Conservation (phyloP, 2,113 vertebrate species). For the Thalassarche chlororhynchos region DNA sequence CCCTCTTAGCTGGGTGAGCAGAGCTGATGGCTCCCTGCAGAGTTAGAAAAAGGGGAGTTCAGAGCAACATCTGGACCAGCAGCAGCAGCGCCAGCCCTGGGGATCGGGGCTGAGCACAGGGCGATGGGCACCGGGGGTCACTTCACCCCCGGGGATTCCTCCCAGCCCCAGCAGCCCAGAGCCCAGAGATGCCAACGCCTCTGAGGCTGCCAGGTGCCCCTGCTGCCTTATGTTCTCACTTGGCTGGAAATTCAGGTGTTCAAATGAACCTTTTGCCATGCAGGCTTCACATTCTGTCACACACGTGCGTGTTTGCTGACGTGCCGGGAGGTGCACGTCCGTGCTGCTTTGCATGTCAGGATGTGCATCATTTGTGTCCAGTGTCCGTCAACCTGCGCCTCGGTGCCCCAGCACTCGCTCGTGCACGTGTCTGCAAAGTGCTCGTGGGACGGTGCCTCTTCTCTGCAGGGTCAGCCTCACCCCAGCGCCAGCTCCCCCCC, state of each 20-base stretch:
- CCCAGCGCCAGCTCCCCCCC: neutral
- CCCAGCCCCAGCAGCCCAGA: neutral
- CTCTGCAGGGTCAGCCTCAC: neutral
- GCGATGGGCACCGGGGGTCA: rapidly evolving
- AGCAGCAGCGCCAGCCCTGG: neutral
- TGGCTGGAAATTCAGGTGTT: neutral
- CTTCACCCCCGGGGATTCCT: neutral
- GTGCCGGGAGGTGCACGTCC: rapidly evolving
- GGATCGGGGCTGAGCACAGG: too few relatives aligned
- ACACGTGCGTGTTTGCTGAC: rapidly evolving
- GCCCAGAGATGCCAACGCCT: neutral
- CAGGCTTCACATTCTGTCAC: neutral
- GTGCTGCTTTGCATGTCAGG: rapidly evolving
- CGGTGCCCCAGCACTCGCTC: neutral
- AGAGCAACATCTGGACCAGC: neutral
- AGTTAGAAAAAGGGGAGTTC: neutral
- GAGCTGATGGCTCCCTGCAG: neutral
- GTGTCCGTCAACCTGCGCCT: neutral
- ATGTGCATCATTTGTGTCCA: rapidly evolving
- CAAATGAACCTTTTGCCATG: rapidly evolving
- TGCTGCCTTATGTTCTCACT: neutral
- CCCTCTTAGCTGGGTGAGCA: neutral
- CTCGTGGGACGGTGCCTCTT: neutral
- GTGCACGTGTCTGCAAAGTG: neutral
- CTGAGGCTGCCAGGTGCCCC: rapidly evolving